Percentiles rank a stretch among this genome's conserved stretches.
Evolutionary conservation across 2,888 invertebrate genomes (phyloP).

Genomic region (Omphaloscelis lunosa): DNA sequence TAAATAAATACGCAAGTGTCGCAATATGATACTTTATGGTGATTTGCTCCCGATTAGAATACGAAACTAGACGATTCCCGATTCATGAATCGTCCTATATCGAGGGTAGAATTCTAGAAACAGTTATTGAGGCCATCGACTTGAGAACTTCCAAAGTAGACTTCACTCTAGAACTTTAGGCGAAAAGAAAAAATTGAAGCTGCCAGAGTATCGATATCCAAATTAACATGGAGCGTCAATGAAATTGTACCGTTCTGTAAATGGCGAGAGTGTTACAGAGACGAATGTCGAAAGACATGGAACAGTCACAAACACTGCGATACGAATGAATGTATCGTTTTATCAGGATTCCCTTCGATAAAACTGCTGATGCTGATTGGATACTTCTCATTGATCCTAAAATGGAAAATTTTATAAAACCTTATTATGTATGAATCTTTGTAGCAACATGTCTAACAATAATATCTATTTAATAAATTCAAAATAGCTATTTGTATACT

Average conservation of each 20-base stretch:
- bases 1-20: slow-evolving; percentile 27
- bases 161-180: slow-evolving; percentile 28
- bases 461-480: neutral
- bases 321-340: slow-evolving; percentile 75
- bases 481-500: neutral
- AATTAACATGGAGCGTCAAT: slow-evolving; percentile 50
- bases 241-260: slow-evolving; percentile 59
- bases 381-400: neutral
- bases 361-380: slow-evolving; percentile 4
- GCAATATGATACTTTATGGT: slow-evolving; percentile 41
- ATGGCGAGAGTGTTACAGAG: slow-evolving; percentile 62
- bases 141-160: slow-evolving; percentile 27
- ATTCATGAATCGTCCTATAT: slow-evolving; percentile 42
- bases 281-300: slow-evolving; percentile 71
- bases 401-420: neutral
- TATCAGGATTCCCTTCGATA: slow-evolving; percentile 33
- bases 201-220: slow-evolving; percentile 37
- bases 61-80: slow-evolving; percentile 46
- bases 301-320: slow-evolving; percentile 65
- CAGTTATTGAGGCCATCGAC: slow-evolving; percentile 38
- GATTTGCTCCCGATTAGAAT: slow-evolving; percentile 44
- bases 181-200: slow-evolving; percentile 33
- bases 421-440: neutral
- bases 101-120: slow-evolving; percentile 40
- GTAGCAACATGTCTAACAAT: neutral